These are phyloP conservation scores for Scalopus aquaticus DNA, from an alignment of 2,113 vertebrate genomes.

Conservation along the genomic window DNA sequence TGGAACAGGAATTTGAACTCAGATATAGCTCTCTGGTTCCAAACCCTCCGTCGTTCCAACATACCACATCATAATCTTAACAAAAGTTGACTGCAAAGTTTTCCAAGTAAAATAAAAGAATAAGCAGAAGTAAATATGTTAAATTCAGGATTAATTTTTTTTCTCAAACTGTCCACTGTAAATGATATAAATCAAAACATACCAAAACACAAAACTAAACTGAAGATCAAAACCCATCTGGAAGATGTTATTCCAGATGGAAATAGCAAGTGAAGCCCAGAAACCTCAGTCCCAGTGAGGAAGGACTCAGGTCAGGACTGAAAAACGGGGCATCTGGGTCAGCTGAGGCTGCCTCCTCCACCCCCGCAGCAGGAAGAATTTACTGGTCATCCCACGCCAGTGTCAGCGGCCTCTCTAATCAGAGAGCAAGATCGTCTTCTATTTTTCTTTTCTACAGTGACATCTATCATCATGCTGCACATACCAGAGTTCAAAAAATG, in stretches of 20 bases:
- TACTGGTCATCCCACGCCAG: neutral
- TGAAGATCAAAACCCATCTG: conserved; percentile 3
- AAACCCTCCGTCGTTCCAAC: neutral
- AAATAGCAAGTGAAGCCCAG: neutral
- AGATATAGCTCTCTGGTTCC: neutral
- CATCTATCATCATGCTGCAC: neutral
- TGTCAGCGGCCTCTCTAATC: neutral
- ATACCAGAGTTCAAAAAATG: neutral
- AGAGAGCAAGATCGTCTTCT: neutral
- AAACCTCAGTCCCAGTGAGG: neutral
- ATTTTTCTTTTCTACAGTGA: neutral
- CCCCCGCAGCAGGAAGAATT: neutral
- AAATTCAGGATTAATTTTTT: neutral
- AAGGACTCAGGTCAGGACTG: neutral
- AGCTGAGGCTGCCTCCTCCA: neutral
- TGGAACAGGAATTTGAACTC: neutral
- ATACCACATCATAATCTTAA: neutral
- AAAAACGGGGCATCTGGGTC: neutral
- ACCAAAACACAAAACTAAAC: neutral
- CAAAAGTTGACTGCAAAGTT: neutral
- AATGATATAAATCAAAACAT: conserved; percentile 40
- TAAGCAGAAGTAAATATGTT: conserved; percentile 21
- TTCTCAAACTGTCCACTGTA: conserved; percentile 5
- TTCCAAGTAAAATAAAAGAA: conserved; percentile 12
- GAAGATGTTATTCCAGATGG: neutral